Percentiles rank a stretch among this genome's conserved stretches.
Evolutionary conservation across 2,797 vertebrate genomes (phyloP).

Genomic region (Euphonia xanthogaster): DNA sequence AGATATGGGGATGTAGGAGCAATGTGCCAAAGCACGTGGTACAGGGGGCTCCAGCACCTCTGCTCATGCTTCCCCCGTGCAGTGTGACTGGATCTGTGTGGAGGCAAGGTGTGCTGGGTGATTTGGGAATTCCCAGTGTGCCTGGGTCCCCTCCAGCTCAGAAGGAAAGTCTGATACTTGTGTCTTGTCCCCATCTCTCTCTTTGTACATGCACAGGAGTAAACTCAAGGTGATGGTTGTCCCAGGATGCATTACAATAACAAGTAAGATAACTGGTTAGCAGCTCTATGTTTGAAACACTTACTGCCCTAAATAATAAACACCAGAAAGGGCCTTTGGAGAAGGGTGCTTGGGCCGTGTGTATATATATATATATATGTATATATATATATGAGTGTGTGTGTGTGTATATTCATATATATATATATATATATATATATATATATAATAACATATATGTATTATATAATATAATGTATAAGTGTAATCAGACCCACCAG

Average conservation of each 20-base stretch:
- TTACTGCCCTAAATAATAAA: background rate
- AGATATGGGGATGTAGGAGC: background rate
- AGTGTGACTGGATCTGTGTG: background rate
- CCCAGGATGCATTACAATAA: background rate
- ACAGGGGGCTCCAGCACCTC: background rate
- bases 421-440: too few relatives aligned
- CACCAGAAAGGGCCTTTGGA: background rate
- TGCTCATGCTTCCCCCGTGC: fast-evolving
- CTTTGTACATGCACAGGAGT: background rate
- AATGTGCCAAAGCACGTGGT: background rate
- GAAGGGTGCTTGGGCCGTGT: background rate
- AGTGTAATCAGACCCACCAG: background rate
- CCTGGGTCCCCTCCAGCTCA: background rate
- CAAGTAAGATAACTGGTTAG: background rate
- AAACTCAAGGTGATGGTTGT: background rate
- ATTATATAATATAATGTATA: too few relatives aligned
- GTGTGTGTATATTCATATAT: too few relatives aligned
- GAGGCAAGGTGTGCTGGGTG: background rate
- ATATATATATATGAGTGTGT: too few relatives aligned
- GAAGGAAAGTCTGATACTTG: background rate
- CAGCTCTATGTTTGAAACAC: background rate
- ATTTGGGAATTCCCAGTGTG: background rate
- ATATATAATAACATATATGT: too few relatives aligned
- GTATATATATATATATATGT: too few relatives aligned
- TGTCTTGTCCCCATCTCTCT: background rate